Percentiles rank a stretch among this genome's conserved stretches.
These are phyloP conservation scores for Rotaria macrura DNA, from an alignment of 2,888 invertebrate species.

Conservation along the genomic window DNA sequence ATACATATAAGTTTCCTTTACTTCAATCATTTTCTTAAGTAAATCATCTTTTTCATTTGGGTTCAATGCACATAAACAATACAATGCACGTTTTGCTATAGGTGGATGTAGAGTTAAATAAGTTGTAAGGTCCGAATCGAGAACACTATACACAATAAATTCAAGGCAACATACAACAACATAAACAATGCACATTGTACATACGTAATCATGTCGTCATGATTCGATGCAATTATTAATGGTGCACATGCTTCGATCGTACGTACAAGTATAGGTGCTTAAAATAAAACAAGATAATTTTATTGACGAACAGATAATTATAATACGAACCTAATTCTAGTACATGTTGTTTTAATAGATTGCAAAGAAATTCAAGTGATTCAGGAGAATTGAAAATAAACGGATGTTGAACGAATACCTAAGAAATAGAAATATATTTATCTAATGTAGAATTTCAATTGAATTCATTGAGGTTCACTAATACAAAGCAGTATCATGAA, in stretches of 20 bases:
- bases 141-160: not conserved
- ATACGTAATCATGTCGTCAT: not conserved
- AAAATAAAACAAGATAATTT: not conserved
- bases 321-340: not conserved
- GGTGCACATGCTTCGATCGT: conserved; percentile 19
- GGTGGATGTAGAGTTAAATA: not conserved
- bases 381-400: not conserved
- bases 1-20: not conserved
- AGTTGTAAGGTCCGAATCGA: not conserved
- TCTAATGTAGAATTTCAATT: too few species aligned
- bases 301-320: too few species aligned
- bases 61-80: not conserved
- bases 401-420: conserved; percentile 13
- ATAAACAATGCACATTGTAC: not conserved
- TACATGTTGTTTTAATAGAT: not conserved
- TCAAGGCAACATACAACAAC: not conserved
- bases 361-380: not conserved
- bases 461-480: too few species aligned
- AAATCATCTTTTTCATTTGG: not conserved
- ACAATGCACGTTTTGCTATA: not conserved
- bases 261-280: not conserved
- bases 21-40: conserved; percentile 3
- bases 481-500: too few species aligned
- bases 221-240: not conserved
- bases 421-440: too few species aligned